Percentiles rank a stretch among this genome's conserved stretches.
These are phyloP conservation scores for Hemibagrus wyckioides DNA, from an alignment of 2,113 vertebrate genomes.

Conservation along the genomic window DNA sequence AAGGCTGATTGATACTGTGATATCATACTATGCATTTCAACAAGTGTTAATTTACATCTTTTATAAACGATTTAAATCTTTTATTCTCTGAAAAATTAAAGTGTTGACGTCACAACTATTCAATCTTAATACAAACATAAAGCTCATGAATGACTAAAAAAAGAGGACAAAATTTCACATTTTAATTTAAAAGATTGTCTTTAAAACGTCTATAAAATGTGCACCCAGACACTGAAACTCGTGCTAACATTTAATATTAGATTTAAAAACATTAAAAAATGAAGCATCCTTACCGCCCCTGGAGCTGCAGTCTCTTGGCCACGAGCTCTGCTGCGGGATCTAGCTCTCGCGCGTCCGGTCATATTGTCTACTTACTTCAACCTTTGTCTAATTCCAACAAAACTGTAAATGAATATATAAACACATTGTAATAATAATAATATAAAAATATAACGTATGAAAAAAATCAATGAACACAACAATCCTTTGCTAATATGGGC, in stretches of 20 bases:
- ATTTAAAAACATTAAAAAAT: background rate
- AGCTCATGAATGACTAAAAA: background rate
- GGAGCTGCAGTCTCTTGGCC: slow-evolving; percentile 69
- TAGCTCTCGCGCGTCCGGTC: slow-evolving; percentile 82
- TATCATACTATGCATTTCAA: background rate
- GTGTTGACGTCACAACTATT: too few species aligned
- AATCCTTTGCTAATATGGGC: too few species aligned
- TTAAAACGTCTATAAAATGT: background rate
- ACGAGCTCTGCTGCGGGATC: slow-evolving; percentile 80
- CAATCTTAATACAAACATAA: background rate
- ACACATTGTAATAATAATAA: too few species aligned
- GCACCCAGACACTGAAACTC: background rate
- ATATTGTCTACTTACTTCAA: slow-evolving; percentile 60
- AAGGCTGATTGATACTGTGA: background rate
- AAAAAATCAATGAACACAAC: background rate
- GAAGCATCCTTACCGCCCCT: slow-evolving; percentile 68
- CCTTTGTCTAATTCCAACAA: background rate
- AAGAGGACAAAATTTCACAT: too few species aligned
- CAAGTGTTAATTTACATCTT: background rate
- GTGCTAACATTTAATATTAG: background rate
- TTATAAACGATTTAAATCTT: too few species aligned
- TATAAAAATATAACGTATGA: accelerated
- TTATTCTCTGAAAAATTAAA: too few species aligned
- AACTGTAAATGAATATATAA: background rate
- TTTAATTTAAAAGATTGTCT: background rate